Evolutionary conservation across 2,888 invertebrate genomes (phyloP).

Genomic region (Brachylomia viminalis): DNA sequence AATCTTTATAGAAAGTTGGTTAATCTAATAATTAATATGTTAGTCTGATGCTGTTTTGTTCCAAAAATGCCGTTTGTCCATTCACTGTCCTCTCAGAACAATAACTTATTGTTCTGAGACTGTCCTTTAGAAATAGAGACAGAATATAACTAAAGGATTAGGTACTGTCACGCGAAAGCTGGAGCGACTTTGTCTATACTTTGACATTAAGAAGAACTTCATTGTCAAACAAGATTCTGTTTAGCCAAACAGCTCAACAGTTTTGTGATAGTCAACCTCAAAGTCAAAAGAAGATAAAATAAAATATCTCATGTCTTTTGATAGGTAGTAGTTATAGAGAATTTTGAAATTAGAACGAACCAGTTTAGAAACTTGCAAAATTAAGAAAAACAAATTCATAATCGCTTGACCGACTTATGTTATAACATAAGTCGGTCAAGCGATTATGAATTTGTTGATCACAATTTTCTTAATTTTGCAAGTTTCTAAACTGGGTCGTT

Average conservation of each 20-base stretch:
- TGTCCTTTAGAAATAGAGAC: background rate
- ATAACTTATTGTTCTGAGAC: too few relatives aligned
- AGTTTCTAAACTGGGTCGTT: background rate
- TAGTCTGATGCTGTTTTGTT: background rate
- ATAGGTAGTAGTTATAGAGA: background rate
- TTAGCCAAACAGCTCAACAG: background rate
- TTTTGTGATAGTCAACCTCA: background rate
- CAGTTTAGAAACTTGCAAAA: background rate
- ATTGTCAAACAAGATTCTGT: background rate
- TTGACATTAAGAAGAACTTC: background rate
- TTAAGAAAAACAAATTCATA: background rate
- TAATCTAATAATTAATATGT: background rate
- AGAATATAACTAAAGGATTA: background rate
- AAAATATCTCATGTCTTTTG: background rate
- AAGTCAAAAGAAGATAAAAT: background rate
- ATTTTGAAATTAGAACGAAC: constrained; percentile 7
- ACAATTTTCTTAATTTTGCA: background rate
- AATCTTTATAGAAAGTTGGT: background rate
- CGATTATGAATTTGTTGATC: too few relatives aligned
- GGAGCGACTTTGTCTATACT: background rate
- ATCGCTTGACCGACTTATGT: background rate
- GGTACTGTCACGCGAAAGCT: background rate
- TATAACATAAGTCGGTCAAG: background rate
- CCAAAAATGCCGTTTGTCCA: background rate
- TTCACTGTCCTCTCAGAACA: background rate